Evolutionary conservation across 2,113 vertebrate genomes (phyloP), one percentile per base, ranked within the genome.

Genomic region (Galbula dea): DNA sequence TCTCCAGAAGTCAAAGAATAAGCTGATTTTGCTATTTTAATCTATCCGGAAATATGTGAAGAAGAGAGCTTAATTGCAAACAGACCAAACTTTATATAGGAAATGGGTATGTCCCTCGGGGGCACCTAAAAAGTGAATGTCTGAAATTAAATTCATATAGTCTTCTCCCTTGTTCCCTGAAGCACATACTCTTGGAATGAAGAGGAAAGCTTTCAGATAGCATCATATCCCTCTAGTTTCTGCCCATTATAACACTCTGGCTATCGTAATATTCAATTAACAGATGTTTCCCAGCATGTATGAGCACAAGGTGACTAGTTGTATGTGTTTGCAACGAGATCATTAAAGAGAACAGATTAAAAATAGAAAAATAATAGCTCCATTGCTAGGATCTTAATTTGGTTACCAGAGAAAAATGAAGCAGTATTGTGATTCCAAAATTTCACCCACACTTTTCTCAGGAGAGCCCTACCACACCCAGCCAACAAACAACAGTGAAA

Each of bases 21-120:
- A 97, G 90, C 90, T 97, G 96, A 97, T 96, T 96, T 97, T 90
- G 67, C 97, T 98, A 98, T 98, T 98, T 98, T 98, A 98, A 98
- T 98, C 97, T 97, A 20, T 92, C 97, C 69, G 84, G 97, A 97
- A 97, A 97, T 98, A 98, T 96, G 97, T 97, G 96, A 96, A 98
- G 95, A 96, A 93, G 95, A 97, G 83, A 96, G 58, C 90, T 97
- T 98, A 97, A 98, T 97, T 97, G 94, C 97, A 97, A 98, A 97
- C 97, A 98, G 98, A 97, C 93, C 92, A 92, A 96, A 97, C 97
- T 97, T 97, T 97, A 97, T 96, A 96, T 98, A 97, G 97, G 96
- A 98, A 98, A 97, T 95, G 96, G 91, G 91, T 91, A 91, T 24
- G 22, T 94, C 97, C 96, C 97, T 96, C 0, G 45, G 93, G 96